phyloP scores from a whole-genome alignment of 2,113 vertebrate genomes.

The Hystrix brachyura region DNA sequence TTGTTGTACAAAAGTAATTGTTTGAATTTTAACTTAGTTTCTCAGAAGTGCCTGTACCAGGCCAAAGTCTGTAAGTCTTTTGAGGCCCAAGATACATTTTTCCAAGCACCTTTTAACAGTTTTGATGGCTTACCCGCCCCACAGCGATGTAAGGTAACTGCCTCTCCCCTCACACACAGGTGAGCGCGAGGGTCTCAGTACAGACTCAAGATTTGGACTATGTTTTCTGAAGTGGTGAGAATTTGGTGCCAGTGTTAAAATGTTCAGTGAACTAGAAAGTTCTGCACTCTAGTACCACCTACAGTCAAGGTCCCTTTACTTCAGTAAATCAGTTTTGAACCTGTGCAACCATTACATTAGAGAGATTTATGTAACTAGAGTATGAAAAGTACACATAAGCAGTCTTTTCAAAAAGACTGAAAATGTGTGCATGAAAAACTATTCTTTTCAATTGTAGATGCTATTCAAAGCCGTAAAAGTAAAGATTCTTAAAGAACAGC shows the following conservation, averaged over 20 bases:
- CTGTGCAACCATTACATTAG: neutral
- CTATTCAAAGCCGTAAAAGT: conserved; percentile 58
- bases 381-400: conserved; percentile 17
- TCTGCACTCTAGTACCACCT: neutral
- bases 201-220: neutral
- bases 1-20: neutral
- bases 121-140: neutral
- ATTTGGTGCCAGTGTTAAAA: conserved; percentile 12
- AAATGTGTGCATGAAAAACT: conserved; percentile 38
- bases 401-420: conserved; percentile 27
- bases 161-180: rapidly evolving
- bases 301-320: neutral
- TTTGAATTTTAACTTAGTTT: neutral
- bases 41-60: neutral
- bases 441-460: conserved; percentile 33
- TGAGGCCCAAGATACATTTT: neutral
- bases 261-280: neutral
- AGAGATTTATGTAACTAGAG: neutral
- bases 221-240: conserved; percentile 4
- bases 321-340: neutral
- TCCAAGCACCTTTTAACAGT: neutral
- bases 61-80: neutral
- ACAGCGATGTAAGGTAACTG: too few species aligned
- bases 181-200: rapidly evolving
- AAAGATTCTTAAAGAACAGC: conserved; percentile 66